phyloP scores from a whole-genome alignment of 2,113 vertebrate genomes.

The Lathamus discolor region DNA sequence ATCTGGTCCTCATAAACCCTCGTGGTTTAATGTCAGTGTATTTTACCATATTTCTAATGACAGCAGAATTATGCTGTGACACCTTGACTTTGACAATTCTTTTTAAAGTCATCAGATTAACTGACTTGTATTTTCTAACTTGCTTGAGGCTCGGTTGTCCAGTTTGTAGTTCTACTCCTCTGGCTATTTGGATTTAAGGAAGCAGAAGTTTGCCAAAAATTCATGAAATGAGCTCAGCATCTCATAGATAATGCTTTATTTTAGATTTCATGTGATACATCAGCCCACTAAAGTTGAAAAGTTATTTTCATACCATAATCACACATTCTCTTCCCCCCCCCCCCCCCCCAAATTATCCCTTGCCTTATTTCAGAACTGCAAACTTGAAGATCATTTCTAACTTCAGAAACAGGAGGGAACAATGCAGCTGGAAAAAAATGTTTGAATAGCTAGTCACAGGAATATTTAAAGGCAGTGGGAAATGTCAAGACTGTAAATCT shows the following conservation, averaged over 20 bases:
- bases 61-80: background rate
- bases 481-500: slow-evolving; percentile 68
- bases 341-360: background rate
- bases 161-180: background rate
- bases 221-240: background rate
- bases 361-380: slow-evolving; percentile 17
- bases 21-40: background rate
- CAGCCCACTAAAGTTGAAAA: background rate
- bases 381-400: slow-evolving; percentile 47
- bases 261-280: background rate
- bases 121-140: background rate
- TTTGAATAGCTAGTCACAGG: slow-evolving; percentile 41
- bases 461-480: slow-evolving; percentile 58
- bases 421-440: background rate
- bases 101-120: background rate
- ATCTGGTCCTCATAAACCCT: background rate
- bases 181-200: background rate
- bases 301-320: background rate
- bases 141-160: background rate
- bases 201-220: background rate
- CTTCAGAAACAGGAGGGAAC: slow-evolving; percentile 27
- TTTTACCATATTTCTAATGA: background rate
- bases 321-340: background rate
- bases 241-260: background rate
- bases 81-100: background rate